Evolutionary conservation across 2,113 vertebrate genomes (phyloP).

Genomic region (Microcebus jonahi): DNA sequence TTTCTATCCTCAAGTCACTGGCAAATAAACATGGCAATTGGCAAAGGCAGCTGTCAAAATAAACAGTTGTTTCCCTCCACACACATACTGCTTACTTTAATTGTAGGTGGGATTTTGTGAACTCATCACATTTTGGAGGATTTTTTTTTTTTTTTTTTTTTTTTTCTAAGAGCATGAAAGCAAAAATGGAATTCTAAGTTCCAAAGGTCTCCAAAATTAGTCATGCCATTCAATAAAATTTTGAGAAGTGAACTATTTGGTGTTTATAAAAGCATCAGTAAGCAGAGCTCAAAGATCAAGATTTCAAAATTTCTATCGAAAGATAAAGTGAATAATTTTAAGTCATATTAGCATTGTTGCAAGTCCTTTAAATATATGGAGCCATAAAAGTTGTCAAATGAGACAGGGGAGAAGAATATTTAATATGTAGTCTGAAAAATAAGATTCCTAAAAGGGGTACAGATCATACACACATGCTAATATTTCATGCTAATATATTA

Average conservation of each 20-base stretch:
- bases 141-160: not conserved
- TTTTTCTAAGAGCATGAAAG: not conserved
- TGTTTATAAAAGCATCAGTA: not conserved
- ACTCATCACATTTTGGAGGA: not conserved
- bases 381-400: not conserved
- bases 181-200: not conserved
- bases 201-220: conserved; percentile 49
- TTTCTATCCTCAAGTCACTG: not conserved
- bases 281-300: not conserved
- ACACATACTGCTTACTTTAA: conserved; percentile 38
- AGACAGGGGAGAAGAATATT: not conserved
- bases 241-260: not conserved
- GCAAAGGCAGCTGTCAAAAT: conserved; percentile 45
- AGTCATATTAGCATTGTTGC: not conserved
- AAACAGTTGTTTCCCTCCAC: not conserved
- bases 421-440: not conserved
- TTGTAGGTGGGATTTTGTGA: not conserved
- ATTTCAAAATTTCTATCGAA: conserved; percentile 57
- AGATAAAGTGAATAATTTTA: conserved; percentile 38
- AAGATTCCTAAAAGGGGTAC: not conserved
- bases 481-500: not conserved
- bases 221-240: conserved; percentile 44
- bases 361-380: not conserved
- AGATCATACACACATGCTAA: not conserved
- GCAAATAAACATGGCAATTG: not conserved